These are phyloP conservation scores for Dendrophyllia cribrosa DNA, from an alignment of 64 coral and sea anemone genomes.

Conservation along the genomic window DNA sequence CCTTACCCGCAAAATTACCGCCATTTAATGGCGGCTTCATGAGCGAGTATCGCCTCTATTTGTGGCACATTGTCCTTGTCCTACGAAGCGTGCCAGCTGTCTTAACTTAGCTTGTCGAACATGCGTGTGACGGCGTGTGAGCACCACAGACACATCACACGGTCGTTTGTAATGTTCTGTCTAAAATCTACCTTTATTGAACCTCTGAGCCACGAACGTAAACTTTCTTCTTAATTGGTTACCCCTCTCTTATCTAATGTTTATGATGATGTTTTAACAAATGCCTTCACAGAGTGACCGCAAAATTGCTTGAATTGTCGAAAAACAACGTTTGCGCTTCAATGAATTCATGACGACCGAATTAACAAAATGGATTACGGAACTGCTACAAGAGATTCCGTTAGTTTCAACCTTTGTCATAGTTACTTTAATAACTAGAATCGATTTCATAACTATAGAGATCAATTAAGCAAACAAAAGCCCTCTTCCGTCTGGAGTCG, in stretches of 20 bases:
- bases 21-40: conserved; percentile 6
- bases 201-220: background rate
- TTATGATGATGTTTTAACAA: background rate
- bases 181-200: background rate
- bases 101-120: background rate
- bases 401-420: background rate
- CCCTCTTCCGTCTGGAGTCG: conserved; percentile 14
- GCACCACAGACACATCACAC: background rate
- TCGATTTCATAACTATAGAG: conserved; percentile 25
- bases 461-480: conserved; percentile 49
- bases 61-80: background rate
- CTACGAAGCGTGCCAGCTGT: background rate
- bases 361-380: background rate
- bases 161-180: background rate
- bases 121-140: background rate
- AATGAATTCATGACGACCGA: background rate
- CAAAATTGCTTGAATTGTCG: conserved; percentile 28
- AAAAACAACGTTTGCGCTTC: background rate
- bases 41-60: background rate
- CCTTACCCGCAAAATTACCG: conserved; percentile 17
- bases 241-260: too few relatives aligned
- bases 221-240: background rate
- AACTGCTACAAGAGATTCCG: background rate
- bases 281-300: background rate
- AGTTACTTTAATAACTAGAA: conserved; percentile 46